Evolutionary conservation across 37 sponge, comb jelly and placozoan genomes (phyloP).

Genomic region (Axinella damicornis): DNA sequence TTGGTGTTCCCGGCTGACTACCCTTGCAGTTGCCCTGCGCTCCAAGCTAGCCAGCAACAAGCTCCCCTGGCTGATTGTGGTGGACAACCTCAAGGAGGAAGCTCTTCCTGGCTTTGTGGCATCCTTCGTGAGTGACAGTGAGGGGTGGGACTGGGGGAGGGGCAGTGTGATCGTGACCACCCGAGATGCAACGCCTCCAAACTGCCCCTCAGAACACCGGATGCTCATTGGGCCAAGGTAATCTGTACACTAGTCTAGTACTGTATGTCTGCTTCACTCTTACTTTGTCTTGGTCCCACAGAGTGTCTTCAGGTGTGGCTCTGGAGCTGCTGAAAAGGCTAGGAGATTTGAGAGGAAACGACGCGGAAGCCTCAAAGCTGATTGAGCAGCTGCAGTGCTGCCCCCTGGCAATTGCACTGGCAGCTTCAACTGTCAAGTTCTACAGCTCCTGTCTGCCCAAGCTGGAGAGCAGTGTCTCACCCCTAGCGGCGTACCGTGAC

Average conservation of each 20-base stretch:
- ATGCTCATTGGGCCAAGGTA: too few species aligned
- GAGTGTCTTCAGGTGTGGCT: background rate
- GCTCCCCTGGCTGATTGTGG: constrained; percentile 63
- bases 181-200: background rate
- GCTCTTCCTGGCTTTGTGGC: background rate
- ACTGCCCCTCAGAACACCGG: too few species aligned
- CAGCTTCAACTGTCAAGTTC: constrained; percentile 49
- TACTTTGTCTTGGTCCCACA: background rate
- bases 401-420: constrained; percentile 53
- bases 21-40: background rate
- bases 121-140: background rate
- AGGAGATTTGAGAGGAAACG: background rate
- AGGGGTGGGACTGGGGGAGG: background rate
- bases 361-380: background rate
- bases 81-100: constrained; percentile 42
- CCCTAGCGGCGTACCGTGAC: constrained; percentile 6
- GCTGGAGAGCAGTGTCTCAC: background rate
- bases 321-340: constrained; percentile 3
- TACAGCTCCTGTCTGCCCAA: constrained; percentile 16
- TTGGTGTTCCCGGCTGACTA: background rate
- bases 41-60: constrained; percentile 18
- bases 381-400: constrained; percentile 1
- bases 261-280: background rate
- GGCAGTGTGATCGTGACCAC: background rate
- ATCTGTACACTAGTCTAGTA: background rate